Percentiles rank a stretch among this genome's conserved stretches.
Evolutionary conservation across 2,113 vertebrate species (phyloP).

Genomic region (Jaculus jaculus): DNA sequence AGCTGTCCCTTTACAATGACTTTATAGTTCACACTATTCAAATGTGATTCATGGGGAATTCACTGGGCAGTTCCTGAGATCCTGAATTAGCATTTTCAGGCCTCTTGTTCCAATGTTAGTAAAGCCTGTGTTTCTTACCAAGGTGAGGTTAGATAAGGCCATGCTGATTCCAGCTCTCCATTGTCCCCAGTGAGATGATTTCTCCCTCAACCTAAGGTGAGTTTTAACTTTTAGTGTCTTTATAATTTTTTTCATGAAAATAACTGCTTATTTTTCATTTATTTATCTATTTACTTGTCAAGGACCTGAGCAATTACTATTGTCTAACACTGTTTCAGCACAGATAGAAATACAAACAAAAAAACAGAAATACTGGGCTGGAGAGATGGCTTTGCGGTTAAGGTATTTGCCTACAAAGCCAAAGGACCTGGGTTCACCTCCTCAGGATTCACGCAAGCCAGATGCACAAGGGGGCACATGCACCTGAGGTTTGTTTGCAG

Average conservation of each 20-base stretch:
- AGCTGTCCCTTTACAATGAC: background rate
- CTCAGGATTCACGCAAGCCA: too few species aligned
- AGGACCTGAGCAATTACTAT: background rate
- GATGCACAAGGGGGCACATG: too few species aligned
- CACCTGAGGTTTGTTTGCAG: too few species aligned
- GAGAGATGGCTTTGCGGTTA: too few species aligned
- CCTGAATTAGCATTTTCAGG: background rate
- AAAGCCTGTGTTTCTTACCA: background rate
- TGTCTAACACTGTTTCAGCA: background rate
- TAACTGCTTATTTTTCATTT: background rate
- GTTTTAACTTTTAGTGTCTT: conserved; percentile 6
- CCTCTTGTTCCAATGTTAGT: background rate
- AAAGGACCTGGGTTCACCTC: too few species aligned
- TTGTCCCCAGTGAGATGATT: background rate
- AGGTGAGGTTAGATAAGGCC: conserved; percentile 7
- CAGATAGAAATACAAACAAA: background rate
- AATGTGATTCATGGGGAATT: background rate
- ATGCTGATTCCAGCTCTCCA: background rate
- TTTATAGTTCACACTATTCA: background rate
- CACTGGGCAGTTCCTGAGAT: background rate
- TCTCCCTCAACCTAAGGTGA: background rate
- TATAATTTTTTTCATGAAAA: conserved; percentile 1
- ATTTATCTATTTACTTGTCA: background rate
- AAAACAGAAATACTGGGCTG: background rate
- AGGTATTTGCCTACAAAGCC: too few species aligned